Evolutionary conservation across 2,888 invertebrate species (phyloP), one percentile per base, ranked within the genome.

Genomic region (Dicyrtomina minuta): DNA sequence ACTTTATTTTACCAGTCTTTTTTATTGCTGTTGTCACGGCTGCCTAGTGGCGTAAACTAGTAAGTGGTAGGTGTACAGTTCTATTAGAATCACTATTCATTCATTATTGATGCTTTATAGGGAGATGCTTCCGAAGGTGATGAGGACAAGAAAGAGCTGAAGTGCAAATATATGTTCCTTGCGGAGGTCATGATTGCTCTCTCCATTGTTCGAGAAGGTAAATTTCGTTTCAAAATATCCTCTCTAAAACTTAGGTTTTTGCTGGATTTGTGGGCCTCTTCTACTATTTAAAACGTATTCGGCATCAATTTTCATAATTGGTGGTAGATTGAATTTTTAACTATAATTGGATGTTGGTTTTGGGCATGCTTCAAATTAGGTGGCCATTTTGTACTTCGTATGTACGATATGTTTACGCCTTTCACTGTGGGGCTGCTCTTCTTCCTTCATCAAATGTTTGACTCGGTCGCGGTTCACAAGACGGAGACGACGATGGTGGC

Each of bases 401-500:
- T 98, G 41, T 99, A 99, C 82, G 98, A 99, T 82, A 81, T 95
- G 15, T 97, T 97, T 81, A 97, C 98, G 0, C 88, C 89, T 1
- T 98, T 96, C 81, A 96, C 93, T 81, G 92, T 92, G 17, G 95
- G 96, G 0, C 85, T 98, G 13, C 84, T 98, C 49, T 98, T 93
- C 81, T 85, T 99, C 73, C 92, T 99, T 91, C 91, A 92, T 80
- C 87, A 89, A 77, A 90, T 92, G 80, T 99, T 97, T 81, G 87
- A 92, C 70, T 85, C 88, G 83, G 86, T 98, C 24, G 86, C 89
- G 66, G 90, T 99, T 71, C 89, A 93, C 79, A 99, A 99, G 82
- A 98, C 98, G 1, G 94, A 96, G 75, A 92, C 96, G 1, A 96
- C 96, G 74, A 86, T 98, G 66, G 98, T 97, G 0, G 98, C 98